Percentiles rank a stretch among this genome's conserved stretches.
These are phyloP conservation scores for Pionites leucogaster DNA, from an alignment of 2,113 vertebrate genomes.

Conservation along the genomic window DNA sequence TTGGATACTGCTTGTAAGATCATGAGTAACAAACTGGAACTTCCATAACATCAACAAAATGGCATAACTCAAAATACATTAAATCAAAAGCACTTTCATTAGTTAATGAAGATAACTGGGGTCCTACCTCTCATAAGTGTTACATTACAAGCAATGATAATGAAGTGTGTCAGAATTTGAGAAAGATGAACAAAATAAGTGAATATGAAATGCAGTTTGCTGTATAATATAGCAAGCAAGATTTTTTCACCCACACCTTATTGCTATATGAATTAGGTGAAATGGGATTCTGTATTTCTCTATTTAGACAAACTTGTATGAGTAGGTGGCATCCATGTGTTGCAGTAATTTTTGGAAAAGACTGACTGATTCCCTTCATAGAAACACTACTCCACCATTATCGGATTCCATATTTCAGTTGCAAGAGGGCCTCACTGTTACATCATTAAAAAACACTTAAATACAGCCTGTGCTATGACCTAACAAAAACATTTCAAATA, in stretches of 20 bases:
- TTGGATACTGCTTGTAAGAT: not conserved
- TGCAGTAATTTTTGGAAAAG: not conserved
- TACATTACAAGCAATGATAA: not conserved
- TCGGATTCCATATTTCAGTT: not conserved
- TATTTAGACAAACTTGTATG: not conserved
- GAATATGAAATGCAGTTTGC: not conserved
- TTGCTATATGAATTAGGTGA: not conserved
- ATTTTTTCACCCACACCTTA: not conserved
- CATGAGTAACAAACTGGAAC: not conserved
- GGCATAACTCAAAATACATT: not conserved
- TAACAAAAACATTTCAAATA: not conserved
- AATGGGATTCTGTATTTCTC: not conserved
- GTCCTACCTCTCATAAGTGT: not conserved
- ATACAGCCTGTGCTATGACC: not conserved
- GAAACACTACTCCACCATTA: not conserved
- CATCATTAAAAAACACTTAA: not conserved
- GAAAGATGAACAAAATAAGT: not conserved
- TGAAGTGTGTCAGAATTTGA: not conserved
- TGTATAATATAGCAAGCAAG: not conserved
- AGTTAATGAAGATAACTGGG: not conserved
- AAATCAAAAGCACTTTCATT: not conserved
- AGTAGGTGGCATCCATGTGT: accelerated
- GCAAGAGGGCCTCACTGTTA: not conserved
- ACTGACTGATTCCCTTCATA: not conserved
- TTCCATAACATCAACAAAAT: not conserved